Evolutionary conservation across 2,888 invertebrate species (phyloP), one percentile per base, ranked within the genome.

Genomic region (Mythimna impura): DNA sequence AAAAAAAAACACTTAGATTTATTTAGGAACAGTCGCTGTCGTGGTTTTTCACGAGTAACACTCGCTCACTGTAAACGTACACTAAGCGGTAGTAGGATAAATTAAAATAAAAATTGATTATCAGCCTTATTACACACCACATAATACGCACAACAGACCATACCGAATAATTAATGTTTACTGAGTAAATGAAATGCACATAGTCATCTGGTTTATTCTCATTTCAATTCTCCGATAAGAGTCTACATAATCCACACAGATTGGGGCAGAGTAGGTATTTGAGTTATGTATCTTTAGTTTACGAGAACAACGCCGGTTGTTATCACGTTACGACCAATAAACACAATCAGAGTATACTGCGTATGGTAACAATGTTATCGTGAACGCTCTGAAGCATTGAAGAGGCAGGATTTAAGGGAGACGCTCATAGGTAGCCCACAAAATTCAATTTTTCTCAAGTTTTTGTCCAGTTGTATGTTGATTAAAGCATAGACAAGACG

Each of bases 281-380:
- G 14, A 54, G 9, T 36, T 30, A 30, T 22, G n/a, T 71, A 66
- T 67, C 69, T 68, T 30, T 40, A 30, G 20, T 17, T 57, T 78
- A 57, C 47, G 12, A 73, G 47, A 36, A 57, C 55, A 36, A n/a
- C 30, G 1, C 20, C 47, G 40, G 50, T 68, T 73, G 80, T 82
- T 82, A 78, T 80, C 80, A 66, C 50, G 36, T 20, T 47, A 40
- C 2, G 30, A 52, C 9, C 67, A 69, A 69, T 65, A 82, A 70
- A 69, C 65, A 80, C 61, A 62, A 61, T 65, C 57, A 68, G 50
- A 68, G 36, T 34, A 50, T 50, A 34, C 3, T 47, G 36, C 10
- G 36, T 34, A 20, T 9, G 22, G 36, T 30, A 67, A 65, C 71
- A 71, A 82, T 71, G 52, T 77, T 79, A 79, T 82, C 78, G 60